These are phyloP conservation scores for Marmota monax DNA, from an alignment of 2,113 vertebrate genomes.

Conservation along the genomic window DNA sequence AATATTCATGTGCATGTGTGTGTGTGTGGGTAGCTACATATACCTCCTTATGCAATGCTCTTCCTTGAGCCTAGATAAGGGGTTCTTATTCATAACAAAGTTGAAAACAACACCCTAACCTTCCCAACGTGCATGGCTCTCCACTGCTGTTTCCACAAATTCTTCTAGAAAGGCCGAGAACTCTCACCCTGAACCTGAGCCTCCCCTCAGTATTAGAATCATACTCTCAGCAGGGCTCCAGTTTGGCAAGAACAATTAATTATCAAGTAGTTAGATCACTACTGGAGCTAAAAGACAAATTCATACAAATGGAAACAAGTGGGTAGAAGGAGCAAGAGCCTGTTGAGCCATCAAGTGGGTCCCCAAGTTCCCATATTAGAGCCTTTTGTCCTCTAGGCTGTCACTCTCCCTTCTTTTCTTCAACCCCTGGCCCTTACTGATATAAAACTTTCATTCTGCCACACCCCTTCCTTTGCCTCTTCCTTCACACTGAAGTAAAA, in stretches of 20 bases:
- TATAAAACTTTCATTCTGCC: neutral
- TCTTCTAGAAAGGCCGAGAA: neutral
- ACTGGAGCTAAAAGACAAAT: slow-evolving; percentile 13
- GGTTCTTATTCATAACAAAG: neutral
- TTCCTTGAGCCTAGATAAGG: neutral
- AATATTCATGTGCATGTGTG: neutral
- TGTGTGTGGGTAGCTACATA: neutral
- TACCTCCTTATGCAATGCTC: neutral
- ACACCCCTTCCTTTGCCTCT: neutral
- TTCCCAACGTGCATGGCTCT: neutral
- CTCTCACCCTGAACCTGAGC: neutral
- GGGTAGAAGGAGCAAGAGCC: neutral
- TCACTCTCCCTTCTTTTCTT: neutral
- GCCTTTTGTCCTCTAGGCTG: neutral
- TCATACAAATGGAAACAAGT: slow-evolving; percentile 32
- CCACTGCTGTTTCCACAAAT: slow-evolving; percentile 6
- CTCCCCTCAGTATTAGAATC: neutral
- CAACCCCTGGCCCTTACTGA: neutral
- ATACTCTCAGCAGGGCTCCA: neutral
- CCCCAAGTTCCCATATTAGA: neutral
- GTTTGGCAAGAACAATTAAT: neutral
- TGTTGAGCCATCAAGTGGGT: neutral
- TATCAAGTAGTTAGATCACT: neutral
- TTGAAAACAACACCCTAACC: slow-evolving; percentile 45
- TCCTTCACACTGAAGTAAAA: neutral